Conservation (phyloP, 2,888 invertebrate species). For the Hirtodrosophila cameraria region DNA sequence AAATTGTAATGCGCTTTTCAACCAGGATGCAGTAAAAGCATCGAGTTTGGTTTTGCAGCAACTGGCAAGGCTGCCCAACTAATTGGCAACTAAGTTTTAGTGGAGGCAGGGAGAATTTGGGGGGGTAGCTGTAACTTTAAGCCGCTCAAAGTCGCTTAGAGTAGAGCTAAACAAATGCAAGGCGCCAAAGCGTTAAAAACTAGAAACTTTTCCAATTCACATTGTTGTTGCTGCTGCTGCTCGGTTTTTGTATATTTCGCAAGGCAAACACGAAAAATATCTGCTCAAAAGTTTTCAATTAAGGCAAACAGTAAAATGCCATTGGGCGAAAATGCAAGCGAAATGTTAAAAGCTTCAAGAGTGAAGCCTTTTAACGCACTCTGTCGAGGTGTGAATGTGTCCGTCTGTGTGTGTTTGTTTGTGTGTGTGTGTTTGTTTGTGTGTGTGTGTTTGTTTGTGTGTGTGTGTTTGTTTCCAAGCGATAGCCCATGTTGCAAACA, state of each 20-base stretch:
- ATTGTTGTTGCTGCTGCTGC: constrained; percentile 48
- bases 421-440: constrained; percentile 62
- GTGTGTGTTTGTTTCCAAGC: constrained; percentile 61
- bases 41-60: constrained; percentile 13
- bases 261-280: constrained; percentile 66
- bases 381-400: constrained; percentile 51
- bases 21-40: constrained; percentile 12
- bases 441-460: constrained; percentile 63
- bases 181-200: constrained; percentile 75
- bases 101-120: neutral
- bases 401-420: too few species aligned
- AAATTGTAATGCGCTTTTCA: constrained; percentile 44
- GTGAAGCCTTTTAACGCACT: constrained; percentile 61
- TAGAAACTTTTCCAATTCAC: constrained; percentile 73
- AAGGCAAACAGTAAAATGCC: constrained; percentile 71
- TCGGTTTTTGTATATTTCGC: constrained; percentile 37
- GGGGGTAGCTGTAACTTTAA: constrained; percentile 46
- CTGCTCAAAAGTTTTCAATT: constrained; percentile 72
- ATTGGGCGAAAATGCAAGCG: constrained; percentile 47
- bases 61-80: constrained; percentile 37
- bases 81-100: constrained; percentile 64
- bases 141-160: constrained; percentile 49
- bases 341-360: neutral
- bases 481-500: constrained; percentile 61
- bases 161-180: constrained; percentile 68